Evolutionary conservation across 2,888 invertebrate species (phyloP), one percentile per base, ranked within the genome.

Genomic region (Phyllotreta cruciferae): DNA sequence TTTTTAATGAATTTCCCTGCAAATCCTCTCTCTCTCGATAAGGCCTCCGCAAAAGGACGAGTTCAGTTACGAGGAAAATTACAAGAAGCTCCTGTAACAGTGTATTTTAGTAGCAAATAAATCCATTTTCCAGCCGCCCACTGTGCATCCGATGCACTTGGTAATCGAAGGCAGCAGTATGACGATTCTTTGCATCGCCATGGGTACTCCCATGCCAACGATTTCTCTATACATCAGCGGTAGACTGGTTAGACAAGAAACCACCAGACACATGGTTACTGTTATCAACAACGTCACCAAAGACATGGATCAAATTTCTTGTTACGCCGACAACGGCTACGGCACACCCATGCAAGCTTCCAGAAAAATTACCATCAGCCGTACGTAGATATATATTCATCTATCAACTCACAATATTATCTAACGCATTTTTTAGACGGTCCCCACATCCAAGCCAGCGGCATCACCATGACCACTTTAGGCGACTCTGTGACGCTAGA

Each of bases 301-400:
- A 1, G 92, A 92, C 78, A 93, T 93, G 92, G 89, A 91, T 76
- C 89, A 91, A 78, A 90, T 94, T 66, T 91, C 92, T 0, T 94
- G 94, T 79, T 93, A 92, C 80, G 93, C 92, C 0, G 93, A 93
- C 82, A 94, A 94, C 75, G 93, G 93, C 1, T 92, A 91, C 75
- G 93, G 93, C 0, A 90, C 91, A 0, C 93, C 93, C 1, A 92
- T 92, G 90, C 92, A 93, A 79, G 90, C 93, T 0, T 90, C 91
- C 0, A 85, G 90, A 69, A 89, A 88, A 77, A 90, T 94, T 63
- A 89, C 88, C 63, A 92, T 94, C 57, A 92, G 91, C 74, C 91
- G 93, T n/a, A n/a, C n/a, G n/a, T n/a, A n/a, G n/a, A n/a, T n/a
- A n/a, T n/a, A n/a, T n/a, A n/a, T n/a, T n/a, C n/a, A n/a, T n/a